A percentile compares a stretch with the other conserved stretches of the same genome.
These are phyloP conservation scores for Tiaroga cobitis DNA, from an alignment of 2,797 vertebrate species.

Conservation along the genomic window DNA sequence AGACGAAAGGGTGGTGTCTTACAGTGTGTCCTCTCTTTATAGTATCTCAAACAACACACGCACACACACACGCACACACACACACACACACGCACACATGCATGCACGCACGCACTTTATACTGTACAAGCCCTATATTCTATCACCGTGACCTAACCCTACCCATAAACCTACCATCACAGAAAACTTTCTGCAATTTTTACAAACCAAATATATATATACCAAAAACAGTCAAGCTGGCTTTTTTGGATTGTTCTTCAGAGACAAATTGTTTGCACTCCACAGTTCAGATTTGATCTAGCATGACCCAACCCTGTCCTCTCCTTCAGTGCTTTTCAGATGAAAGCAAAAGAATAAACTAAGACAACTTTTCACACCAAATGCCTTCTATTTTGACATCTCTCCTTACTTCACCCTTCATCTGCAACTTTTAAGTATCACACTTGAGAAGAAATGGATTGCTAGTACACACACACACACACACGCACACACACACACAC, in stretches of 20 bases:
- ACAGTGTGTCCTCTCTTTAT: background rate
- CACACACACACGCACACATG: background rate
- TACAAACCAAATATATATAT: too few relatives aligned
- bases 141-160: too few relatives aligned
- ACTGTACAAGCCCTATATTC: too few relatives aligned
- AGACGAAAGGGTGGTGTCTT: background rate
- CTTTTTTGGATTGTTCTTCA: background rate
- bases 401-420: conserved; percentile 9
- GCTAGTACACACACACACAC: background rate
- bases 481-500: background rate
- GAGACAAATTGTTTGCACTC: background rate
- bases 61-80: too few relatives aligned
- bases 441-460: background rate
- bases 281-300: conserved; percentile 1
- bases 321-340: conserved; percentile 12
- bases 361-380: conserved; percentile 14
- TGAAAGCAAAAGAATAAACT: conserved; percentile 14
- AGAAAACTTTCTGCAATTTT: too few relatives aligned
- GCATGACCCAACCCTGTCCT: conserved; percentile 1
- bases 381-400: conserved; percentile 18
- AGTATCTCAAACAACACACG: background rate
- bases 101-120: background rate
- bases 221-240: background rate
- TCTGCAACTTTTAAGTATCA: conserved; percentile 6
- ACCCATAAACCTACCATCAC: too few relatives aligned